Evolutionary conservation across 2,888 invertebrate genomes (phyloP), one percentile per base, ranked within the genome.

Genomic region (Heliconius aoede): DNA sequence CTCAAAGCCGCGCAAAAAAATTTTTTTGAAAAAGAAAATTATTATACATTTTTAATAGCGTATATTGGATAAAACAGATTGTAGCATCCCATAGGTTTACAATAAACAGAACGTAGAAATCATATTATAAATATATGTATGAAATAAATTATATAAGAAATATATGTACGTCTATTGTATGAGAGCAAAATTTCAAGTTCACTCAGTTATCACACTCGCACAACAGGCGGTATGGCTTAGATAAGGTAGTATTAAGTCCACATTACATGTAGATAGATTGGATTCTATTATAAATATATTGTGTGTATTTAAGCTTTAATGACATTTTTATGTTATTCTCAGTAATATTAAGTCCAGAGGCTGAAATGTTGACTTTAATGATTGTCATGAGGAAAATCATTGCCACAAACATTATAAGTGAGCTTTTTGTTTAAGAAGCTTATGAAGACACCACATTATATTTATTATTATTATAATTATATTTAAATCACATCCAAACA

Each of bases 131-230:
- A 32, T 18, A 18, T 7, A 32, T 32, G 1, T 9, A 9, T 32
- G 8, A 40, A 18, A 46, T 46, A 46, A 46, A 46, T 28, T 21
- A 24, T 9, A 28, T 21, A 46, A 51, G 18, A 11, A 4, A 30
- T 32, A 32, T 24, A 32, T 15, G 32, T 1, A 32, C 13, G 32
- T 1, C 32, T 26, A 15, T 65, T 5, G 36, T 26, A 58, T 40
- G 69, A 69, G 30, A 60, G 72, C 30, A 60, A 26, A 60, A 32
- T 72, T 26, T 60, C 72, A 72, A 72, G 72, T 72, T 36, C 60
- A 72, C 32, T 24, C 30, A 71, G 24, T 36, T 60, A 60, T 32
- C 72, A 72, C 32, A 36, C 72, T 13, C 1, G n/a, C n/a, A 26
- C 32, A 58, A 60, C 58, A 36, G 21, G 40, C 24, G 60, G 32